phyloP scores from a whole-genome alignment of 2,797 vertebrate genomes.

The Sorex maritimensis region DNA sequence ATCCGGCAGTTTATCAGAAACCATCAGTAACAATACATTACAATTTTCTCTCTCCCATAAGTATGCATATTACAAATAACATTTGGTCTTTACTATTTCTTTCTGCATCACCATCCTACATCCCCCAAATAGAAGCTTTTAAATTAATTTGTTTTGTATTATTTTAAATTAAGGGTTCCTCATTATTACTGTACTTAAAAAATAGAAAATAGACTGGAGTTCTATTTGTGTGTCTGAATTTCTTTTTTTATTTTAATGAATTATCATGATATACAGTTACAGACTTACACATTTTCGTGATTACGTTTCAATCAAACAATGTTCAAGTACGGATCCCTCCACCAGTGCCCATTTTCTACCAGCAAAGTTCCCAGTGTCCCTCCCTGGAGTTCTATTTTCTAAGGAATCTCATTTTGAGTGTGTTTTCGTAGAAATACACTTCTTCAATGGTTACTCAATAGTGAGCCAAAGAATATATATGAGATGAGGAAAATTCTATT shows the following conservation, averaged over 20 bases:
- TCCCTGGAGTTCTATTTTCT: background rate
- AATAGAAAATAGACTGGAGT: constrained; percentile 46
- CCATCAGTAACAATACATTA: background rate
- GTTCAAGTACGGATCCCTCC: too few relatives aligned
- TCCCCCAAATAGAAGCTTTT: background rate
- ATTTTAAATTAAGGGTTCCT: background rate
- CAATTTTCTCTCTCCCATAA: background rate
- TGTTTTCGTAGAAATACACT: constrained; percentile 58
- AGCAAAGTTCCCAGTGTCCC: too few relatives aligned
- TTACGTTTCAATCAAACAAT: too few relatives aligned
- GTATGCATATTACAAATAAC: background rate
- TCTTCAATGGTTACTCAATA: constrained; percentile 51
- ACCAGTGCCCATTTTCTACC: too few relatives aligned
- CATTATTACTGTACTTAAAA: background rate
- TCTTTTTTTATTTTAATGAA: too few relatives aligned
- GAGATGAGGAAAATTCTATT: constrained; percentile 53
- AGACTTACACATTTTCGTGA: too few relatives aligned
- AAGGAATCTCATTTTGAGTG: constrained; percentile 10
- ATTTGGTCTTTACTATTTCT: background rate
- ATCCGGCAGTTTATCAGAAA: constrained; percentile 22
- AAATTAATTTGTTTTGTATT: constrained; percentile 44
- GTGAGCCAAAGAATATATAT: constrained; percentile 58
- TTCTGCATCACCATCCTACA: background rate
- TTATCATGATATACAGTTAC: too few relatives aligned
- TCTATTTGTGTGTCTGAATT: background rate